Base-by-base conservation (phyloP, 2,888 invertebrate genomes). In the Dynastes tityus region DNA sequence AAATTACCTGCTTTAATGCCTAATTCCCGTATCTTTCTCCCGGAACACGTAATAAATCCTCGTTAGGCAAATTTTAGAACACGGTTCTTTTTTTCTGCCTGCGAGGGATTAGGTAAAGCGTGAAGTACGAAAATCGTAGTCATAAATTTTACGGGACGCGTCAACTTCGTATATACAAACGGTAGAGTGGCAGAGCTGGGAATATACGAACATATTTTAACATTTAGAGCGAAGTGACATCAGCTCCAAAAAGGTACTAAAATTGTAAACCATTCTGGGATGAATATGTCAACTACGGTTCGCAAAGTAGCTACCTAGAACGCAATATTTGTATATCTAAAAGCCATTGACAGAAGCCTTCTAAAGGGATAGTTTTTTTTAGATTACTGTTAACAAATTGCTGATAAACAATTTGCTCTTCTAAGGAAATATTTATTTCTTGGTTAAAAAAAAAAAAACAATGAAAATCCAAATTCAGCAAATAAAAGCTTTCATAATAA, bases 1-100 rank as follows among this genome's bases (percentile, higher is more conserved):
- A 22, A 55, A 55, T 55, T 55, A 55, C 55, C 22, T 55, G 22
- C 55, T 55, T 8, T 55, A 55, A 16, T 55, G 55, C 55, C 55
- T 55, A 16, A 55, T 55, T 55, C 55, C 55, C 22, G 16, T 55
- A 55, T 55, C n/a, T 22, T 55, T 22, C 22, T 55, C 22, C 22
- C 55, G 22, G 22, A 22, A 55, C 55, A 55, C 16, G 22, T 22
- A 55, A 55, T 55, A 55, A 22, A 55, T 55, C 22, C 55, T 55
- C 55, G 55, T 55, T 55, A 55, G 22, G 22, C 55, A 55, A 55
- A 55, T 55, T 55, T 55, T 55, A 55, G 22, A 55, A 16, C 55
- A 55, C 22, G 45, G 45, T 45, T 45, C 55, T 22, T 55, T 55
- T 55, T 55, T 55, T 16, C n/a, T 5, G 55, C 16, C 32, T 32